Conservation (phyloP, 2,797 vertebrate species). For the Siniperca undulata region DNA sequence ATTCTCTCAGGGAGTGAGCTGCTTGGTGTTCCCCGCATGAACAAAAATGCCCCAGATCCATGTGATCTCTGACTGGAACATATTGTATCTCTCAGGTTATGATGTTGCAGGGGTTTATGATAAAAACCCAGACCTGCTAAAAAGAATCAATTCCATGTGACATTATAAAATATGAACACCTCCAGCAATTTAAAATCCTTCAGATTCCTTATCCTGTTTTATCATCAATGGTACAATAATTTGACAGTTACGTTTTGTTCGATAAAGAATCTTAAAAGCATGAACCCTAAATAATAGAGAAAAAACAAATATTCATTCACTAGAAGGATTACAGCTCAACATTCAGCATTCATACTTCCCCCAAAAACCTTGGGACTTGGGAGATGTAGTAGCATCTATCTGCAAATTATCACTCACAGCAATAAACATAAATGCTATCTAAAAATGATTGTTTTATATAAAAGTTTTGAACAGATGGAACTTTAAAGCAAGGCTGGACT, state of each 20-base stretch:
- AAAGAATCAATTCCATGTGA: constrained; percentile 4
- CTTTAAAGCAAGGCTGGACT: background rate
- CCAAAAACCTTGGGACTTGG: background rate
- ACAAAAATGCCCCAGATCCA: constrained; percentile 62
- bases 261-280: background rate
- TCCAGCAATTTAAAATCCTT: constrained; percentile 2
- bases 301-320: background rate
- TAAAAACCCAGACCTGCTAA: background rate
- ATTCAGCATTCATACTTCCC: background rate
- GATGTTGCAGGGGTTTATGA: constrained; percentile 35
- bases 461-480: background rate
- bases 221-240: background rate
- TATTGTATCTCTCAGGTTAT: constrained; percentile 55
- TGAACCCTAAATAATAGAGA: constrained; percentile 6
- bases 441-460: background rate
- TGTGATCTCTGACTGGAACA: constrained; percentile 63
- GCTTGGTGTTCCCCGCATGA: constrained; percentile 59
- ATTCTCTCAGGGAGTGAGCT: constrained; percentile 64
- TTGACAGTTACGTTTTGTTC: background rate
- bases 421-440: background rate
- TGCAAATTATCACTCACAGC: background rate
- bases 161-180: constrained; percentile 3
- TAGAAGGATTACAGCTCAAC: background rate
- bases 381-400: background rate
- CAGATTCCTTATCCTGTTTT: constrained; percentile 6